phyloP scores from a whole-genome alignment of 2,888 invertebrate species.

The Heterodera filipjevi region DNA sequence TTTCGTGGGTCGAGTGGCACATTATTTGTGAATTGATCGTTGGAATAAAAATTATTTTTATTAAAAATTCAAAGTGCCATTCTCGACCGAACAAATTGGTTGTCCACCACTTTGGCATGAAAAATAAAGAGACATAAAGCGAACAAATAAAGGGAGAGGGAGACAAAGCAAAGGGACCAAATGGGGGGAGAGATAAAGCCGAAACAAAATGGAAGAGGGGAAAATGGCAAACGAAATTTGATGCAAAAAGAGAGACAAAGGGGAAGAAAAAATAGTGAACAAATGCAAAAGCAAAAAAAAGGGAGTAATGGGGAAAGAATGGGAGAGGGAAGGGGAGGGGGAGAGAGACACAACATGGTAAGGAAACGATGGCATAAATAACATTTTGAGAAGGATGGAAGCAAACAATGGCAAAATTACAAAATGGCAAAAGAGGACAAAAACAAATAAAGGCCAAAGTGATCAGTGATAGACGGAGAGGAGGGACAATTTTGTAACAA shows the following conservation, averaged over 20 bases:
- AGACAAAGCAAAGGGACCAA: slow-evolving; percentile 19
- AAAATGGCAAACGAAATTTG: background rate
- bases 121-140: background rate
- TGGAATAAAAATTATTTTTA: background rate
- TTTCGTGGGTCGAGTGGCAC: slow-evolving; percentile 14
- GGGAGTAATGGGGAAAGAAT: background rate
- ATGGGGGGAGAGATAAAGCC: background rate
- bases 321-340: background rate
- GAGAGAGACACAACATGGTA: background rate
- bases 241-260: background rate
- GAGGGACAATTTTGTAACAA: background rate
- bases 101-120: slow-evolving; percentile 36
- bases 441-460: background rate
- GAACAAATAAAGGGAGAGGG: background rate
- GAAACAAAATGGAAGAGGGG: background rate
- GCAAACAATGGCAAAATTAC: background rate
- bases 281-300: background rate
- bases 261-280: background rate
- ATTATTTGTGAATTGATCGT: background rate
- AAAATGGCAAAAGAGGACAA: background rate
- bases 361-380: slow-evolving; percentile 8
- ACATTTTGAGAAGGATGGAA: slow-evolving; percentile 9
- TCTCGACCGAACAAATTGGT: slow-evolving; percentile 18
- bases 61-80: background rate
- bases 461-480: background rate